Evolutionary conservation across 2,888 invertebrate species (phyloP).

Genomic region (Aphidoletes aphidimyza): DNA sequence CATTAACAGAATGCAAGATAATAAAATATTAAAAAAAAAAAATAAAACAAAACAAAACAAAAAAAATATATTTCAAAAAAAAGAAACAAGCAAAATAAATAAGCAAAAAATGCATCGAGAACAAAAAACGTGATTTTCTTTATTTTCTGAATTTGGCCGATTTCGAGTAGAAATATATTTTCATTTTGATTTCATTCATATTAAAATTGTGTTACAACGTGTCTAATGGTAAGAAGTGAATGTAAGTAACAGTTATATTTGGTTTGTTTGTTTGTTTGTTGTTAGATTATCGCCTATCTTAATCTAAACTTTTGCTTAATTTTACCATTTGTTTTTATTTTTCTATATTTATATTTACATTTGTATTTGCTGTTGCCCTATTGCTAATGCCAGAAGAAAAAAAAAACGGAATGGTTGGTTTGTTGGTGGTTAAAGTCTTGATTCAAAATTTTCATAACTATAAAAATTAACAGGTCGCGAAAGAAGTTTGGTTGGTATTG

Average conservation of each 20-base stretch:
- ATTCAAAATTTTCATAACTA: constrained; percentile 60
- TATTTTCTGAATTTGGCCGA: too few species aligned
- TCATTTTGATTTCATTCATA: neutral
- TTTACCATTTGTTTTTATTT: neutral
- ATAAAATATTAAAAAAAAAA: neutral
- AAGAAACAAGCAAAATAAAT: too few species aligned
- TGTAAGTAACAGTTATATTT: neutral
- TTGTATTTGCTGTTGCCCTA: neutral
- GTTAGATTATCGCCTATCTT: neutral
- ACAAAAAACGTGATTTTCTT: neutral
- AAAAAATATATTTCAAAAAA: neutral
- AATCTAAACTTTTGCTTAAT: neutral
- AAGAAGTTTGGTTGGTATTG: constrained; percentile 65
- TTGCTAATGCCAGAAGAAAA: neutral
- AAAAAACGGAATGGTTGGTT: too few species aligned
- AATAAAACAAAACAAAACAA: neutral
- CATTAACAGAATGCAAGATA: neutral
- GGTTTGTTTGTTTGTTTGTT: too few species aligned
- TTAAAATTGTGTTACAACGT: neutral
- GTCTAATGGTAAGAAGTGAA: neutral
- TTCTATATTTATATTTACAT: neutral
- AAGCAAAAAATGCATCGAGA: neutral
- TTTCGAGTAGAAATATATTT: too few species aligned
- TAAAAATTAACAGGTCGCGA: constrained; percentile 64
- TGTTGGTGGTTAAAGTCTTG: constrained; percentile 59